Evolutionary conservation across 2,888 invertebrate genomes (phyloP), one percentile per base, ranked within the genome.

Genomic region (Hypsopygia costalis): DNA sequence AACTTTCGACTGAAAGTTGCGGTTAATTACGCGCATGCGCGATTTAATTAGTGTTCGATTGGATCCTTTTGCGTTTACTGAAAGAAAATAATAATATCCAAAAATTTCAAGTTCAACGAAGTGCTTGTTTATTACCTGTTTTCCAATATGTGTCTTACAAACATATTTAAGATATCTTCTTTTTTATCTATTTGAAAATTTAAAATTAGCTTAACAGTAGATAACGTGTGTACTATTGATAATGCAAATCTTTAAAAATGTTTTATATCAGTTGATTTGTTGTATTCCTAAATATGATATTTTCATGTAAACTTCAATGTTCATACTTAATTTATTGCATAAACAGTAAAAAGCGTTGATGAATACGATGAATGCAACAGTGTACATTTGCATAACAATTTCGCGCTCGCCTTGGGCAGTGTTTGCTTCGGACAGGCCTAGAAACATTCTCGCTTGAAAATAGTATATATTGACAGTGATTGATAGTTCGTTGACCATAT

Each of bases 301-400:
- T 36, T 28, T 20, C 9, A n/a, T 29, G 7, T 9, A 28, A 28
- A 12, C 27, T 9, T 20, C 28, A 29, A 10, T 16, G 29, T 36
- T 29, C 5, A 22, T 10, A 34, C 10, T 34, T 34, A 21, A 40
- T 42, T 9, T 16, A 47, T 42, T 43, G 44, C 40, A 40, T 21
- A 39, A 44, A 38, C 36, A 36, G 34, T 36, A 55, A 52, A 55
- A 61, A 51, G 38, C 47, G 46, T 56, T 55, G 58, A 51, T 53
- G 58, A 56, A 51, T 53, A 52, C 56, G 55, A 65, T 56, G 62
- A 55, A 59, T 65, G 66, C 68, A 69, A 57, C 44, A 46, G 40
- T 51, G 44, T 37, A 44, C 67, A 77, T 82, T 80, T 77, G 71
- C 80, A 81, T 79, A 80, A 77, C 65, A 76, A 75, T 80, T 80